A percentile compares a stretch with the other conserved stretches of the same genome.
phyloP scores from a whole-genome alignment of 1,140 invertebrate species.

The Babylonia areolata region DNA sequence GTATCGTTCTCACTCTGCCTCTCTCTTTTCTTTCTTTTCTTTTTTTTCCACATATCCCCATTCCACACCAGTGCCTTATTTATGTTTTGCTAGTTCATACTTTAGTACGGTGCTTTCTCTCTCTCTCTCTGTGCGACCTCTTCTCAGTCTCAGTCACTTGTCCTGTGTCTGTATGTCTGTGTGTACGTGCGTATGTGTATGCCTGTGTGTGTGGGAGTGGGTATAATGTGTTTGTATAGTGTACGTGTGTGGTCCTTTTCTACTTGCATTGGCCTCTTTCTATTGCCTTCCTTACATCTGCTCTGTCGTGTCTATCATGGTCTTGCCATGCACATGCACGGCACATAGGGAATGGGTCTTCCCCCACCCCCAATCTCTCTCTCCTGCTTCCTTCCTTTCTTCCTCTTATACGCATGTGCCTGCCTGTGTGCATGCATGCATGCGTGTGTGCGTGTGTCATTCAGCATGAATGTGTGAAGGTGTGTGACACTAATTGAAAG shows the following conservation, averaged over 20 bases:
- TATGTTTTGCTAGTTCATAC: too few species aligned
- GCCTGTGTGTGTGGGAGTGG: too few species aligned
- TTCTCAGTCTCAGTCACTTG: too few species aligned
- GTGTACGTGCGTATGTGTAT: background rate
- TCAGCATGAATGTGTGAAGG: background rate
- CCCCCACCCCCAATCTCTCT: background rate
- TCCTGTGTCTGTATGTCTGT: background rate
- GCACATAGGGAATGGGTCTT: too few species aligned
- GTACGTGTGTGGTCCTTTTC: background rate
- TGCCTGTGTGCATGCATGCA: background rate
- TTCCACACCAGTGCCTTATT: too few species aligned
- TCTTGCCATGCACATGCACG: too few species aligned
- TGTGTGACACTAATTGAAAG: background rate
- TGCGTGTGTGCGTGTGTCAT: background rate
- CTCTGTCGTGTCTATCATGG: background rate
- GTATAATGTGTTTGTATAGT: too few species aligned
- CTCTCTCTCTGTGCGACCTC: too few species aligned
- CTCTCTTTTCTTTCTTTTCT: background rate
- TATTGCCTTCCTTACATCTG: background rate
- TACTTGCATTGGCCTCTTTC: background rate
- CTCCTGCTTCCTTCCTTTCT: background rate
- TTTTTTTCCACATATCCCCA: background rate
- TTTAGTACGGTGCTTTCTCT: too few species aligned
- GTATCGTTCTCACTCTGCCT: too few species aligned
- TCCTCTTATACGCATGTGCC: background rate